These are phyloP conservation scores for Thripadectes ignobilis DNA, from an alignment of 2,797 vertebrate genomes.

Conservation along the genomic window DNA sequence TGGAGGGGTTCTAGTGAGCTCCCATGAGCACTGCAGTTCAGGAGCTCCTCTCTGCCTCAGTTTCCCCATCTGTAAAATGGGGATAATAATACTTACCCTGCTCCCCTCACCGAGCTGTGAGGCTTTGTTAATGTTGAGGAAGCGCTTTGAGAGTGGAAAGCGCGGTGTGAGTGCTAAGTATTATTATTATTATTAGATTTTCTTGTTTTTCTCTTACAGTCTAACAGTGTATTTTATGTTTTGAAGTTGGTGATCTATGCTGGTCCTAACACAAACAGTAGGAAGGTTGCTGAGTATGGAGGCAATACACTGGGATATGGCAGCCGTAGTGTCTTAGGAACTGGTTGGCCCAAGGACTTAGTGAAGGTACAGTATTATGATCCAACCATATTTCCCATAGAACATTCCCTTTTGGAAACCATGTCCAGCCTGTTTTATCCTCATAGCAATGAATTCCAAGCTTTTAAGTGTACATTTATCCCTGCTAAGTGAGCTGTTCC, in stretches of 20 bases:
- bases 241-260: slow-evolving; percentile 97
- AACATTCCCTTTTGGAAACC: slow-evolving; percentile 34
- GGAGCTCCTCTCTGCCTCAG: slow-evolving; percentile 28
- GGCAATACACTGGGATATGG: slow-evolving; percentile 98
- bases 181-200: slow-evolving; percentile 73
- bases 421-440: not conserved
- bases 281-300: slow-evolving; percentile 98
- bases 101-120: slow-evolving; percentile 46
- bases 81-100: slow-evolving; percentile 52
- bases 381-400: slow-evolving; percentile 20
- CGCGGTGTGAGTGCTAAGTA: slow-evolving; percentile 62
- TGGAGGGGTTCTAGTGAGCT: not conserved
- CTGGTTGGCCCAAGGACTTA: slow-evolving; percentile 98
- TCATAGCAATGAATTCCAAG: not conserved
- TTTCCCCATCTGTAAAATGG: slow-evolving; percentile 66
- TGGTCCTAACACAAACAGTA: slow-evolving; percentile 98
- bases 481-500: not conserved
- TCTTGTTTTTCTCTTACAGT: slow-evolving; percentile 81
- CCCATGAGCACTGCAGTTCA: not conserved
- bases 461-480: not conserved
- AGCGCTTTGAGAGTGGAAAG: slow-evolving; percentile 51
- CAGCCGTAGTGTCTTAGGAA: slow-evolving; percentile 97
- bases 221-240: slow-evolving; percentile 78
- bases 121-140: slow-evolving; percentile 45
- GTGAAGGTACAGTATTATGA: slow-evolving; percentile 88